Evolutionary conservation across 2,113 vertebrate genomes (phyloP).

Genomic region (Gallinago media): DNA sequence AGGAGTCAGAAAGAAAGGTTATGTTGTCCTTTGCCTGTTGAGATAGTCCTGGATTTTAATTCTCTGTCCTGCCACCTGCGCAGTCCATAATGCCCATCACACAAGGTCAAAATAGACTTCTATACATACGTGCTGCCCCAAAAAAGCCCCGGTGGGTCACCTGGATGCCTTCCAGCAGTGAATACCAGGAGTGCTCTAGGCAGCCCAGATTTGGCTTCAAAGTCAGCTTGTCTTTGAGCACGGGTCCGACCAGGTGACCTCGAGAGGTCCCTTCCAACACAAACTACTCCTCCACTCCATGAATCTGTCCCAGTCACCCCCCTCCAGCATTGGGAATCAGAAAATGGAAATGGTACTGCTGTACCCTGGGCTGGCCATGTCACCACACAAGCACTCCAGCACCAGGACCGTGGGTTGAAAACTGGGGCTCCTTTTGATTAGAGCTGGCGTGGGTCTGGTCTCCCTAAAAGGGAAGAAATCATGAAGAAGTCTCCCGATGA

Average conservation of each 20-base stretch:
- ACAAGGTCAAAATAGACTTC: neutral
- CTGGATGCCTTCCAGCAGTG: neutral
- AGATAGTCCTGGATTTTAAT: conserved; percentile 19
- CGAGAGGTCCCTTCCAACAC: neutral
- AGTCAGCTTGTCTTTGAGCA: neutral
- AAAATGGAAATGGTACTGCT: neutral
- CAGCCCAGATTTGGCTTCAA: neutral
- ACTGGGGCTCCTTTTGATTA: neutral
- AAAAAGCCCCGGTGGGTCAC: neutral
- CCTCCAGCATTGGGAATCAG: neutral
- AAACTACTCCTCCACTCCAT: neutral
- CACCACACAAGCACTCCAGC: neutral
- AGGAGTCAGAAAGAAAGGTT: conserved; percentile 30
- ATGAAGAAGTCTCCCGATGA: neutral
- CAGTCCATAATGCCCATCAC: neutral
- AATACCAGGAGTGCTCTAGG: neutral
- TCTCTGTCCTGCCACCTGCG: neutral
- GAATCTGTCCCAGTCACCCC: neutral
- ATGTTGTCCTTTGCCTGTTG: conserved; percentile 14
- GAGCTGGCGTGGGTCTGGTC: neutral
- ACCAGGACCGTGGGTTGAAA: neutral
- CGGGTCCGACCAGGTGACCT: neutral
- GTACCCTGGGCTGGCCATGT: neutral
- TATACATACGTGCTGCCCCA: neutral
- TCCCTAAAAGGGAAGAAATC: neutral